These are phyloP conservation scores for Leptinotarsa tumamoca DNA, from an alignment of 2,888 invertebrate genomes.

Conservation along the genomic window DNA sequence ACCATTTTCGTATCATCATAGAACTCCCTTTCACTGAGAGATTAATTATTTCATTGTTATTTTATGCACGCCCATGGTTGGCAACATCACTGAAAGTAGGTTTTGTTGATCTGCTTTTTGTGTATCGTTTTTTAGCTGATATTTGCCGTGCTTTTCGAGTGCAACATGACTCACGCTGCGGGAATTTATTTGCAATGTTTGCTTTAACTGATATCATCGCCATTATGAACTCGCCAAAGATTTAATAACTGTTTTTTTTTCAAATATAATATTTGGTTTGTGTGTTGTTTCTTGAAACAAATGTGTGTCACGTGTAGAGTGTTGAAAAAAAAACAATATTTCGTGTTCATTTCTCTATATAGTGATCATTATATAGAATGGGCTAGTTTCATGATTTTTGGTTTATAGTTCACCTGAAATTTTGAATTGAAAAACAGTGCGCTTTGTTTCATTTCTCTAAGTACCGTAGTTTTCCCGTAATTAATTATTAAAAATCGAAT, in stretches of 20 bases:
- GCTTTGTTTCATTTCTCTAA: too few relatives aligned
- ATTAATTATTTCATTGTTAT: neutral
- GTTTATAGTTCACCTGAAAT: too few relatives aligned
- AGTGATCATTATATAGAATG: too few relatives aligned
- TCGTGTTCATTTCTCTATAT: neutral
- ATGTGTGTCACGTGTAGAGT: neutral
- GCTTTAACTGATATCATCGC: slow-evolving; percentile 31
- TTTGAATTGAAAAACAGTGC: too few relatives aligned
- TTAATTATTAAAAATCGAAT: too few relatives aligned
- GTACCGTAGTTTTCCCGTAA: too few relatives aligned
- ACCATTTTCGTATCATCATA: neutral
- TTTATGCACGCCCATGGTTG: slow-evolving; percentile 23
- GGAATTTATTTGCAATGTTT: slow-evolving; percentile 32
- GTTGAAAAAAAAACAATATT: neutral
- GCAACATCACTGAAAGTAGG: slow-evolving; percentile 17
- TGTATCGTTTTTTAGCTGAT: slow-evolving; percentile 25
- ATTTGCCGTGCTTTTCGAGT: slow-evolving; percentile 20
- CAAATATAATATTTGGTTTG: neutral
- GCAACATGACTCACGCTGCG: slow-evolving; percentile 29
- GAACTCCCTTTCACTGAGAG: neutral
- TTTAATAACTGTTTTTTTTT: slow-evolving; percentile 15
- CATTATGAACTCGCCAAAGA: slow-evolving; percentile 23
- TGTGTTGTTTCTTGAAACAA: neutral
- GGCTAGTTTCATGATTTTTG: too few relatives aligned
- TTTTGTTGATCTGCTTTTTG: slow-evolving; percentile 22